Conservation (phyloP, 2,113 vertebrate species). For the Alectura lathami region DNA sequence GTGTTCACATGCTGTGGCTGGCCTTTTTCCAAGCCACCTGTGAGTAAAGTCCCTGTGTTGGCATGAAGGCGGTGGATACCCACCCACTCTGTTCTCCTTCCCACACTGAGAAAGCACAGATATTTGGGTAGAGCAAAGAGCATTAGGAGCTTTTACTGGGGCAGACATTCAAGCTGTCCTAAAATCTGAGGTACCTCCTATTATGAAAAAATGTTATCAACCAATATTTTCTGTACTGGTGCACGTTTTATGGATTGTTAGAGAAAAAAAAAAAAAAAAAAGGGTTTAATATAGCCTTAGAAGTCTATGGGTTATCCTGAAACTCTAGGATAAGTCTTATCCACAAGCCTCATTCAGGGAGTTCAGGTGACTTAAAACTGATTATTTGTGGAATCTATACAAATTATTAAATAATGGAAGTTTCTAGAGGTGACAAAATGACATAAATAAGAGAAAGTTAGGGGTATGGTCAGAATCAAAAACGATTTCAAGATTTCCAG, state of each 20-base stretch:
- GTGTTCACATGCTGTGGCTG: neutral
- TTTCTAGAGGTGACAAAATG: neutral
- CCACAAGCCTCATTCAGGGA: neutral
- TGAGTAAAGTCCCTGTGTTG: neutral
- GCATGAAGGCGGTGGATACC: neutral
- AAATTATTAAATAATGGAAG: neutral
- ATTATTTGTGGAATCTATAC: neutral
- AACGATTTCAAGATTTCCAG: neutral
- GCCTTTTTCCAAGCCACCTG: neutral
- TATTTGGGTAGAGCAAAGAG: neutral
- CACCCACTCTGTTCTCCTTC: neutral
- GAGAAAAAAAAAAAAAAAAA: no score
- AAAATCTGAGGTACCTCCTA: neutral
- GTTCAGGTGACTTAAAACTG: neutral
- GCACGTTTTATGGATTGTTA: neutral
- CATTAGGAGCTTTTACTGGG: neutral
- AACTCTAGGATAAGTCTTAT: neutral
- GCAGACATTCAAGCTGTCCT: neutral
- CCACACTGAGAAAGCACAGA: rapidly evolving
- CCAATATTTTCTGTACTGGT: neutral
- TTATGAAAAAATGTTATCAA: neutral
- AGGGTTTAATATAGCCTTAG: neutral
- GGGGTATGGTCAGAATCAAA: neutral
- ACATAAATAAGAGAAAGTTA: neutral
- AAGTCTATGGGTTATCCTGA: neutral